Conservation (phyloP, 2,113 vertebrate species). For the Boulengeromyrus knoepffleri region DNA sequence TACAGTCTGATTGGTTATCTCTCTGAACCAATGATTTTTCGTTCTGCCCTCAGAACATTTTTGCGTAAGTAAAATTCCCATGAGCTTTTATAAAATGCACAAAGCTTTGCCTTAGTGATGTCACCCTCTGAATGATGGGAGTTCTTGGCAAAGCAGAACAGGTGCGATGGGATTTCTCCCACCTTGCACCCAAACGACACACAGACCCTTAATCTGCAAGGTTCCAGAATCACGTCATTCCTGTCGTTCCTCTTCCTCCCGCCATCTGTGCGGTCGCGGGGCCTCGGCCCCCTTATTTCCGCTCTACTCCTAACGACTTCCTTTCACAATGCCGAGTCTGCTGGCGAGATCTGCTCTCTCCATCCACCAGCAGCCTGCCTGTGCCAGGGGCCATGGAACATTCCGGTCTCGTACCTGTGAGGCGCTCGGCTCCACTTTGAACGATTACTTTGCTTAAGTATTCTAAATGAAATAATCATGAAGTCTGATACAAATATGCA, state of each 20-base stretch:
- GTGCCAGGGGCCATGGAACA: neutral
- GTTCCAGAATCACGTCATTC: neutral
- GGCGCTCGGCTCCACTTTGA: neutral
- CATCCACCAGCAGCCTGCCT: neutral
- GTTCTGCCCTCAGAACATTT: no score
- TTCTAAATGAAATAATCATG: neutral
- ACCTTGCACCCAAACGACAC: neutral
- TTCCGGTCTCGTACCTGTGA: no score
- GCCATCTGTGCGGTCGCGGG: neutral
- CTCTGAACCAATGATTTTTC: no score
- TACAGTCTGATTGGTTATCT: no score
- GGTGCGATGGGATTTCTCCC: neutral
- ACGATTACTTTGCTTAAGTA: neutral
- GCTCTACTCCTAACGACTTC: neutral
- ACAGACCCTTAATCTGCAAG: neutral
- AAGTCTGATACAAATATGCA: neutral
- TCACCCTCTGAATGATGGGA: neutral
- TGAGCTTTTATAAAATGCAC: neutral
- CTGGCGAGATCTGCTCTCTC: neutral
- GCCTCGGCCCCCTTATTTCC: neutral
- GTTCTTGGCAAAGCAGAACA: neutral
- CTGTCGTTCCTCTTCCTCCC: neutral
- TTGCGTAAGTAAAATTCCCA: neutral
- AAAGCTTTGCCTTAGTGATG: neutral
- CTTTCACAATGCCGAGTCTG: neutral